A percentile compares a stretch with the other conserved stretches of the same genome.
Evolutionary conservation across 2,888 invertebrate genomes (phyloP).

Genomic region (Isoperla grammatica): DNA sequence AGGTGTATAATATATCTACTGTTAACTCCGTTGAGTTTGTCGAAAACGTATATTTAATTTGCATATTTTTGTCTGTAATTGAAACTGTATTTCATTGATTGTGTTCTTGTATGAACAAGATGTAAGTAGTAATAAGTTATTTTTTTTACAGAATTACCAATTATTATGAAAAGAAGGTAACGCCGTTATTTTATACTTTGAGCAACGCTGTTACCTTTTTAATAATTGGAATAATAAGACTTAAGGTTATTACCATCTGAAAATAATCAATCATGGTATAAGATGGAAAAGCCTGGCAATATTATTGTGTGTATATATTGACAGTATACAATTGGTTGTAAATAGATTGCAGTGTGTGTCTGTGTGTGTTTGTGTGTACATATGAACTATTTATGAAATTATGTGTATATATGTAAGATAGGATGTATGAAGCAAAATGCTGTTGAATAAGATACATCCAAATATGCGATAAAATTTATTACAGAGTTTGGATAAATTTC

Average conservation of each 20-base stretch:
- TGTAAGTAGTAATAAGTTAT: too few species aligned
- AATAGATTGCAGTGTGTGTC: slow-evolving; percentile 7
- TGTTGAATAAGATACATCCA: slow-evolving; percentile 22
- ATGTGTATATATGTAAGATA: not conserved
- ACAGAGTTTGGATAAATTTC: slow-evolving; percentile 32
- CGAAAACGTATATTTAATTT: too few species aligned
- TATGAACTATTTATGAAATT: slow-evolving; percentile 23
- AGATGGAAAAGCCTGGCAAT: slow-evolving; percentile 23
- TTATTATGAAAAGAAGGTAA: not conserved
- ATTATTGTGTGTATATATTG: slow-evolving; percentile 8
- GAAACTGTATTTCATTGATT: too few species aligned
- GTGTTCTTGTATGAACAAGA: too few species aligned
- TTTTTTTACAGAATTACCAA: too few species aligned
- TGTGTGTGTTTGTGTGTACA: slow-evolving; percentile 19
- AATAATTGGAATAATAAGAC: slow-evolving; percentile 14
- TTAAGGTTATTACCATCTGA: slow-evolving; percentile 11
- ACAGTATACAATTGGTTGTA: slow-evolving; percentile 1
- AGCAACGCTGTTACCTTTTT: slow-evolving; percentile 15
- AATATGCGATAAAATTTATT: slow-evolving; percentile 27
- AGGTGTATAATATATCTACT: too few species aligned
- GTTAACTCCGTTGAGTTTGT: too few species aligned
- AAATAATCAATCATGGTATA: slow-evolving; percentile 8
- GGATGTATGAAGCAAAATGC: slow-evolving; percentile 6
- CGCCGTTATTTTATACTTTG: slow-evolving; percentile 15
- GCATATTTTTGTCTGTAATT: too few species aligned